Base-by-base conservation (phyloP, 2,113 vertebrate genomes). In the Gymnarchus niloticus region DNA sequence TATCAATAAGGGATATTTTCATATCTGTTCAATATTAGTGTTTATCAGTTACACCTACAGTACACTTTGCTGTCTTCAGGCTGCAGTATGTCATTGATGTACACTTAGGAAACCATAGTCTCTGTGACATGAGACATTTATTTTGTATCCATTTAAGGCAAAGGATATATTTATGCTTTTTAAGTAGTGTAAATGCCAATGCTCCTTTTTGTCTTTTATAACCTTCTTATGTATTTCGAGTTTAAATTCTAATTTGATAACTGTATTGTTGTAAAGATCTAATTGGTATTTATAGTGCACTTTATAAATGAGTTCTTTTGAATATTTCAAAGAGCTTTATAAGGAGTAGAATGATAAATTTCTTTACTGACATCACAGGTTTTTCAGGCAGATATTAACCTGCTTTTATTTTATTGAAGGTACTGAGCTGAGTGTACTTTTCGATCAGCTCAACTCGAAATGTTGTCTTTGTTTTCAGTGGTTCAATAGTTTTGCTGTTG, bases 241-340 rank as follows among this genome's bases (percentile, higher is more conserved):
- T 90, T 90, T 88, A 85, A 89, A 91, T 89, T 91, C 88, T 91
- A 65, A 87, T 89, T 92, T 92, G 86, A 88, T 88, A 89, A 87
- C 87, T 85, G 88, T 89, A 90, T 89, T 89, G 88, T 91, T 90
- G 89, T 92, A 91, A 90, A 91, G 89, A 91, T 89, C 61, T 87
- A 89, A 86, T 89, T 90, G 89, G 90, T 92, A 91, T 92, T 92
- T 90, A 87, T 91, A 90, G 90, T 89, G 91, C 91, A 92, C 91
- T 92, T 92, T 92, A 92, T 90, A 90, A 89, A 87, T 89, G 83
- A 77, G 85, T 90, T 92, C 82, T 88, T 89, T 87, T 87, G 85
- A 90, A 86, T 90, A 87, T 90, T 90, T 88, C 87, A 86, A 65
- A 90, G 88, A 90, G 89, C 88, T 89, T 89, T 90, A 87, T 89